These are phyloP conservation scores for Eupelmus urozonus DNA, from an alignment of 2,888 invertebrate genomes.

Conservation along the genomic window DNA sequence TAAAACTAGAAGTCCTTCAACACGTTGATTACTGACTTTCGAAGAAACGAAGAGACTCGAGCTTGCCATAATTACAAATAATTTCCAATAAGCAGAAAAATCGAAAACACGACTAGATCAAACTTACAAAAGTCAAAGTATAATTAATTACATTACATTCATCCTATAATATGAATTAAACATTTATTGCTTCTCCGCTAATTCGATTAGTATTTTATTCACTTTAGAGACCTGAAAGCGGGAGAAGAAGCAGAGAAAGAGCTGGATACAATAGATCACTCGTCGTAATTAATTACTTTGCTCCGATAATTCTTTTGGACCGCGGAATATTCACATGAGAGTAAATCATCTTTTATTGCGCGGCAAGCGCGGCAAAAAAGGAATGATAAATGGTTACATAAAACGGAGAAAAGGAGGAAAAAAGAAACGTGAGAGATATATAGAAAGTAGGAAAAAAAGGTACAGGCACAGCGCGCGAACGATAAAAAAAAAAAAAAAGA, in stretches of 20 bases:
- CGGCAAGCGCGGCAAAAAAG: background rate
- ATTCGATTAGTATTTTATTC: background rate
- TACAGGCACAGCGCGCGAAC: constrained; percentile 2
- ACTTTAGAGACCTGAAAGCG: background rate
- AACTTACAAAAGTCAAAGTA: background rate
- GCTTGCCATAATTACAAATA: too few species aligned
- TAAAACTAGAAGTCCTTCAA: too few species aligned
- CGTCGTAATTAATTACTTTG: constrained; percentile 24
- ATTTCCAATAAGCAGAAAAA: too few species aligned
- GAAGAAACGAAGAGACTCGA: too few species aligned
- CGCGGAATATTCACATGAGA: constrained; percentile 2
- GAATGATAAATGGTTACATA: constrained; percentile 38
- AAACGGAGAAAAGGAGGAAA: constrained; percentile 26
- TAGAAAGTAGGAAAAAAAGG: constrained; percentile 39
- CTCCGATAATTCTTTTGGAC: constrained; percentile 7
- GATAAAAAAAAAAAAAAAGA: constrained; percentile 29
- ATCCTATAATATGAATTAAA: too few species aligned
- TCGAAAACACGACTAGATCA: background rate
- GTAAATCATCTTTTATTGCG: constrained; percentile 39
- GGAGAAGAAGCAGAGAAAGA: too few species aligned
- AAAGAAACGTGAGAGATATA: constrained; percentile 6
- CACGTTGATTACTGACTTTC: too few species aligned
- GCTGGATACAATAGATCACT: background rate
- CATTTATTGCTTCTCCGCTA: too few species aligned
- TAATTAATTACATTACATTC: background rate